Percentiles rank a stretch among this genome's conserved stretches.
phyloP scores from a whole-genome alignment of 1,140 invertebrate species.

The Pseudomyrmex gracilis region DNA sequence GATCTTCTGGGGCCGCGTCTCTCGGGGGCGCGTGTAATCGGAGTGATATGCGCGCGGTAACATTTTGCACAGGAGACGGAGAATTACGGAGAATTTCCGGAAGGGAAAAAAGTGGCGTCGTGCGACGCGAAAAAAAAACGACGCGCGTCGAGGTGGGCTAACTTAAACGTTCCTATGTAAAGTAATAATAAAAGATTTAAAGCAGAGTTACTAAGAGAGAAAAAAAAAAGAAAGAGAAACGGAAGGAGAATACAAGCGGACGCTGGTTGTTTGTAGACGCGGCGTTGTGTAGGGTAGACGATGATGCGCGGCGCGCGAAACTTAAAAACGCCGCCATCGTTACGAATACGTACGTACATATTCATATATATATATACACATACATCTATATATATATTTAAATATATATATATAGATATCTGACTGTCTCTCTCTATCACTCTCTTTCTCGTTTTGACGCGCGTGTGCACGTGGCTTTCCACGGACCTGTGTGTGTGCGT shows the following conservation, averaged over 20 bases:
- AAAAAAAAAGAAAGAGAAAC: slow-evolving; percentile 51
- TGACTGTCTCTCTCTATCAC: slow-evolving; percentile 70
- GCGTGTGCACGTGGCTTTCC: slow-evolving; percentile 63
- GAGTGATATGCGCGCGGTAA: slow-evolving; percentile 38
- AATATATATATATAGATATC: slow-evolving; percentile 59
- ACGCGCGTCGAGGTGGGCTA: slow-evolving; percentile 80
- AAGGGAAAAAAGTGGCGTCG: slow-evolving; percentile 47
- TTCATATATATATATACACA: slow-evolving; percentile 78
- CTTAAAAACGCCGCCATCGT: slow-evolving; percentile 68
- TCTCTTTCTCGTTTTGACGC: slow-evolving; percentile 71
- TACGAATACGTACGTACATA: slow-evolving; percentile 81
- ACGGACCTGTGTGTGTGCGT: slow-evolving; percentile 40
- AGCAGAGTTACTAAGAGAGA: slow-evolving; percentile 76
- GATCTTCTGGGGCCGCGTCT: slow-evolving; percentile 1
- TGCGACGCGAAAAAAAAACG: slow-evolving; percentile 45
- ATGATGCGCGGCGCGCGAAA: slow-evolving; percentile 65
- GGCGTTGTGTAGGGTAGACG: slow-evolving; percentile 66
- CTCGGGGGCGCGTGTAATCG: slow-evolving; percentile 23
- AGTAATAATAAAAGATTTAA: slow-evolving; percentile 83
- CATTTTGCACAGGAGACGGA: slow-evolving; percentile 16
- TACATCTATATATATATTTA: slow-evolving; percentile 73
- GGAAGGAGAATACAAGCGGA: slow-evolving; percentile 58
- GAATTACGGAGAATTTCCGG: slow-evolving; percentile 21
- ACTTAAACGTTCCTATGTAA: slow-evolving; percentile 85
- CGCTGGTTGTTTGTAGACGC: slow-evolving; percentile 52